Evolutionary conservation across 2,888 invertebrate genomes (phyloP).

Genomic region (Megaustenia siamemsis): DNA sequence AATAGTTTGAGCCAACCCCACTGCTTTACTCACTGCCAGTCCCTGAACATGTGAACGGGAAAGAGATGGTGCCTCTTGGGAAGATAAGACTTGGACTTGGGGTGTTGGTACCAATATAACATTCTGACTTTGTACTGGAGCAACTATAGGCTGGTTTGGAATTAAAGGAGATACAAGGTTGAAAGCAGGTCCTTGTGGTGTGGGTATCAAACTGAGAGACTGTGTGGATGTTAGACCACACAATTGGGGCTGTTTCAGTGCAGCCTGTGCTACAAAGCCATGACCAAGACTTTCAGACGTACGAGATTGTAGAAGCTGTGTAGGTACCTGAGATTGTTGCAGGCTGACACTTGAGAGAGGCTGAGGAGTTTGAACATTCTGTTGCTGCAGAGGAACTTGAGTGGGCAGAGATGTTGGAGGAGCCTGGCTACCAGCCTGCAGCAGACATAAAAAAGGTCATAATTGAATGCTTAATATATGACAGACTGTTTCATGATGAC

Average conservation of each 20-base stretch:
- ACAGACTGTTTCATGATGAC: no score
- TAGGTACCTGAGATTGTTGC: constrained; percentile 46
- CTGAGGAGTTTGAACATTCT: constrained; percentile 11
- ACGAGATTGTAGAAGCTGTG: constrained; percentile 25
- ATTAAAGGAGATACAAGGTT: constrained; percentile 42
- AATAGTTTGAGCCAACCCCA: not conserved
- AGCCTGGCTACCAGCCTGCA: constrained; percentile 15
- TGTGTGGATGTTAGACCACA: constrained; percentile 4
- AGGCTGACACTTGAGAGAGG: constrained; percentile 17
- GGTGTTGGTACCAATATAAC: constrained; percentile 27
- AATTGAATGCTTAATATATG: no score
- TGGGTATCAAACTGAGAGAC: constrained; percentile 36
- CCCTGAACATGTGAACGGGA: constrained; percentile 22
- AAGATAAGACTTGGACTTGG: constrained; percentile 44
- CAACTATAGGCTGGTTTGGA: constrained; percentile 31
- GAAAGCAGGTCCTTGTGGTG: constrained; percentile 34
- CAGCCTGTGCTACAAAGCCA: constrained; percentile 26
- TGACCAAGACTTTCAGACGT: constrained; percentile 37
- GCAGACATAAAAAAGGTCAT: not conserved
- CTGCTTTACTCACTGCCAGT: constrained; percentile 17
- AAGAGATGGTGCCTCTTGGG: not conserved
- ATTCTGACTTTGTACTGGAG: constrained; percentile 32
- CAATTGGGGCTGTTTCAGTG: constrained; percentile 8
- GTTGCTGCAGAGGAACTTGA: constrained; percentile 12
- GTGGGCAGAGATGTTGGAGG: not conserved